Conservation (phyloP, 2,113 vertebrate genomes). For the Carassius gibelio region DNA sequence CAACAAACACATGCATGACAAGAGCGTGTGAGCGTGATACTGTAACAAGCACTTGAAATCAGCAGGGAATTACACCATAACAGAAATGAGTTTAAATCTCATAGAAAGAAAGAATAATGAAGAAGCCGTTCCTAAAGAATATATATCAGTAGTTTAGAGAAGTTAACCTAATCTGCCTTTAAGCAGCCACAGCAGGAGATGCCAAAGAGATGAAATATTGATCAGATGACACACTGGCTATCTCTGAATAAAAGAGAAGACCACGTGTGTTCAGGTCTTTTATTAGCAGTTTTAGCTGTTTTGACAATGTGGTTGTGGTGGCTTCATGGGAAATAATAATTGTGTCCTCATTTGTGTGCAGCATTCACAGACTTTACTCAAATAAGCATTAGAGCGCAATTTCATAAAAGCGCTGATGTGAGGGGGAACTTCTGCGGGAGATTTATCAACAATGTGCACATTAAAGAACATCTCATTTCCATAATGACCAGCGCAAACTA, state of each 20-base stretch:
- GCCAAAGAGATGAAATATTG: constrained; percentile 30
- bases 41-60: not conserved
- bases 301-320: not conserved
- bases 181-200: constrained; percentile 16
- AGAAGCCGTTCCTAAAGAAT: not conserved
- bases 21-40: not conserved
- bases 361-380: too few species aligned
- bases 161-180: constrained; percentile 25
- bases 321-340: not conserved
- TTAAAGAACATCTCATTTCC: too few species aligned
- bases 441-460: too few species aligned
- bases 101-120: not conserved
- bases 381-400: too few species aligned
- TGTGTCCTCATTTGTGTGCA: not conserved
- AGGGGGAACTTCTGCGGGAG: too few species aligned
- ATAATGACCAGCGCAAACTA: too few species aligned
- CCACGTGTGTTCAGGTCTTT: not conserved
- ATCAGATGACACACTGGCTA: constrained; percentile 37
- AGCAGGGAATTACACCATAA: not conserved
- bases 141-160: constrained; percentile 17
- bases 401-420: too few species aligned
- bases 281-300: not conserved
- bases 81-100: not conserved
- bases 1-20: not conserved
- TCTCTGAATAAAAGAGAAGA: constrained; percentile 25